Percentiles rank a stretch among this genome's conserved stretches.
Evolutionary conservation across 1,140 invertebrate species (phyloP).

Genomic region (Telenomus remus): DNA sequence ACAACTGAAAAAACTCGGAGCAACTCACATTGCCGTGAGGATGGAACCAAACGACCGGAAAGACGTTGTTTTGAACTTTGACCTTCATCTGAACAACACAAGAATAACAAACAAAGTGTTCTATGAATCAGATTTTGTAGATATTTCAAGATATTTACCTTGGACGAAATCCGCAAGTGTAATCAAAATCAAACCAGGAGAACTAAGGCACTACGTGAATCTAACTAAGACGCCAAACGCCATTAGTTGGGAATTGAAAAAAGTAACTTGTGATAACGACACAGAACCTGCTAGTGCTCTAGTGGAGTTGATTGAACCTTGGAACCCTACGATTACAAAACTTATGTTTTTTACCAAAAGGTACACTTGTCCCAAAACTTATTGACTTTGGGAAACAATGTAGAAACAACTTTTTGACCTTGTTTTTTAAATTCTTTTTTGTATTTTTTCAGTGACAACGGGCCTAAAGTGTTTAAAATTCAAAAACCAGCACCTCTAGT

Average conservation of each 20-base stretch:
- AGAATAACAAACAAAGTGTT: slow-evolving; percentile 12
- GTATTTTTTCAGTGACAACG: slow-evolving; percentile 70
- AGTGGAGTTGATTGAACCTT: slow-evolving; percentile 79
- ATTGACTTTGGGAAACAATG: too few species aligned
- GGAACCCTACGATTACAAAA: slow-evolving; percentile 78
- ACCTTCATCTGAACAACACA: slow-evolving; percentile 57
- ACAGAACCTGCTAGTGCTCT: slow-evolving; percentile 76
- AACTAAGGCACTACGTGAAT: slow-evolving; percentile 62
- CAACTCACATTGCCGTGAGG: slow-evolving; percentile 84
- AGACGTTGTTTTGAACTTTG: slow-evolving; percentile 62
- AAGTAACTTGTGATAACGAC: slow-evolving; percentile 66
- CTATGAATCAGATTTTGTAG: slow-evolving; percentile 16
- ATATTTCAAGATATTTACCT: slow-evolving; percentile 33
- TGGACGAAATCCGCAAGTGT: slow-evolving; percentile 14
- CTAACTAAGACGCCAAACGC: slow-evolving; percentile 59
- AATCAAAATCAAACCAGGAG: slow-evolving; percentile 49
- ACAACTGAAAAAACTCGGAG: slow-evolving; percentile 77
- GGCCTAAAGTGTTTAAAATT: slow-evolving; percentile 72
- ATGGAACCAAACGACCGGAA: slow-evolving; percentile 71
- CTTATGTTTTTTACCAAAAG: slow-evolving; percentile 79
- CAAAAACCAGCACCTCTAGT: slow-evolving; percentile 73
- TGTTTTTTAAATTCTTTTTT: slow-evolving; percentile 15
- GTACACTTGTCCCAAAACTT: slow-evolving; percentile 29
- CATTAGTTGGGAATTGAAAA: slow-evolving; percentile 60
- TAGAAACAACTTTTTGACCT: too few species aligned